These are phyloP conservation scores for Papilio gigon DNA, from an alignment of 2,888 invertebrate species.

Conservation along the genomic window DNA sequence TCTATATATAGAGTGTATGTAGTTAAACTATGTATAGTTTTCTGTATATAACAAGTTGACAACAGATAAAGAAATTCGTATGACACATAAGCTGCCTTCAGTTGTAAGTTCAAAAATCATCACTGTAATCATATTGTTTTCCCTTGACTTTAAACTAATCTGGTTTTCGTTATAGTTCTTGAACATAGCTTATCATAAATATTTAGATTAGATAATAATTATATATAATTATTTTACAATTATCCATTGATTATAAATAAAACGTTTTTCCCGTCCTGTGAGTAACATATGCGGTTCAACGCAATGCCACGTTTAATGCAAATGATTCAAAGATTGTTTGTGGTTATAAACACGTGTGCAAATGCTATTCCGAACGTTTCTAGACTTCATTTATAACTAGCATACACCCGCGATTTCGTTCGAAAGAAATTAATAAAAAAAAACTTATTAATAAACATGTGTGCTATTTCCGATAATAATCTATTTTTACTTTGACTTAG, in stretches of 20 bases:
- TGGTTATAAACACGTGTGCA: conserved; percentile 26
- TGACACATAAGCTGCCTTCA: background rate
- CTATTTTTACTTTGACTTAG: too few relatives aligned
- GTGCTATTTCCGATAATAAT: too few relatives aligned
- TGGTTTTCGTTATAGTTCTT: background rate
- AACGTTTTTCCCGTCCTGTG: conserved; percentile 29
- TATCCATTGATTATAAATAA: background rate
- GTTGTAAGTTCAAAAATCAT: background rate
- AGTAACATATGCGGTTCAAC: conserved; percentile 15
- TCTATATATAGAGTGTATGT: too few relatives aligned
- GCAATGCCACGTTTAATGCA: conserved; percentile 28
- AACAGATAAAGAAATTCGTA: conserved; percentile 1
- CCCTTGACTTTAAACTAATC: background rate
- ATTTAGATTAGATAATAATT: conserved; percentile 3
- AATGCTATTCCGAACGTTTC: conserved; percentile 12
- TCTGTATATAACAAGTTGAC: background rate
- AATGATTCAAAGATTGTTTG: conserved; percentile 18
- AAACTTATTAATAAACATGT: too few relatives aligned
- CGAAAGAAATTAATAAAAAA: too few relatives aligned
- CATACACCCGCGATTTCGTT: too few relatives aligned
- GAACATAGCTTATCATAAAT: background rate
- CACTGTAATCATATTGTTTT: background rate
- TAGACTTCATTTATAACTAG: too few relatives aligned
- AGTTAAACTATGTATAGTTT: too few relatives aligned
- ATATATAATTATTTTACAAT: conserved; percentile 5